Percentiles rank a stretch among this genome's conserved stretches.
phyloP scores from a whole-genome alignment of 2,888 invertebrate genomes.

The Junonia oenone region DNA sequence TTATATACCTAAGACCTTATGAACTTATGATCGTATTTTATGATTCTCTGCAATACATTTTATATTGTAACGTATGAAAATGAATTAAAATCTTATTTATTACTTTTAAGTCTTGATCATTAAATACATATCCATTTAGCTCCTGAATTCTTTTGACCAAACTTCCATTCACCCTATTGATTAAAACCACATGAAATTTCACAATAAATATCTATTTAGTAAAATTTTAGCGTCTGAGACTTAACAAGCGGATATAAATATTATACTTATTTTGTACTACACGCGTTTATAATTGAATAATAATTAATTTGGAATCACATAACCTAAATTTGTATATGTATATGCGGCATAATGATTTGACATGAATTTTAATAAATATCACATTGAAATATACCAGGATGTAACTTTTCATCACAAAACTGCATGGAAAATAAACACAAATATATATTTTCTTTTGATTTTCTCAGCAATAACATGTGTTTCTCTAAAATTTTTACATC shows the following conservation, averaged over 20 bases:
- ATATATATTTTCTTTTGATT: conserved; percentile 9
- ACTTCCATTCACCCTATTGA: background rate
- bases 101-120: background rate
- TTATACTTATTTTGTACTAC: conserved; percentile 15
- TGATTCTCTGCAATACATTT: no score
- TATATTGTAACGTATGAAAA: no score
- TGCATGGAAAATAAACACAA: background rate
- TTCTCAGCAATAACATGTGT: conserved; percentile 17
- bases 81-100: no score
- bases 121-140: background rate
- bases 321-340: background rate
- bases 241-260: conserved; percentile 8
- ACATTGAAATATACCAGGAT: background rate
- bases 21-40: no score
- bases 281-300: background rate
- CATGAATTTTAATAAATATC: background rate
- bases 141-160: background rate
- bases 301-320: background rate
- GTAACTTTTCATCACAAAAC: background rate
- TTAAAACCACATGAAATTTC: background rate
- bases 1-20: no score
- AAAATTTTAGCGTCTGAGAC: background rate
- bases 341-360: background rate
- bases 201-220: background rate
- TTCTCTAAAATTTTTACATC: conserved; percentile 41